A percentile compares a stretch with the other conserved stretches of the same genome.
Conservation (phyloP, 2,888 invertebrate genomes). For the Eupithecia centaureata region DNA sequence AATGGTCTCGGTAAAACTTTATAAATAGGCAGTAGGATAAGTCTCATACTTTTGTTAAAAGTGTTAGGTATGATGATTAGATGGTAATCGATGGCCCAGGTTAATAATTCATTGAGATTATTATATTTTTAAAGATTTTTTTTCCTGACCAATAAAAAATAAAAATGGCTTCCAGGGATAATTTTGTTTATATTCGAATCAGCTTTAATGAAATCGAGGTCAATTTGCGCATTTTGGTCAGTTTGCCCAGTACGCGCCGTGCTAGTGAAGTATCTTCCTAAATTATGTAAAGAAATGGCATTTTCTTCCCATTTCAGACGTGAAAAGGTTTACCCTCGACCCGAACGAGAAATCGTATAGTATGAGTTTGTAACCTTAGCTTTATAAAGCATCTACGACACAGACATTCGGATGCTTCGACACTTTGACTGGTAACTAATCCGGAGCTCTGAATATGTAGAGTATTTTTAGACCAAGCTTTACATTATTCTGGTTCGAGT, state of each 20-base stretch:
- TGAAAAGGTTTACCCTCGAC: slow-evolving; percentile 13
- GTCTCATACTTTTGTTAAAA: background rate
- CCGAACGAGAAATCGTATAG: background rate
- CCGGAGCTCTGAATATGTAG: slow-evolving; percentile 1
- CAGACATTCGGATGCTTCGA: slow-evolving; percentile 18
- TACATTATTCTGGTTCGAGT: no score
- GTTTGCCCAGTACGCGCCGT: slow-evolving; percentile 17
- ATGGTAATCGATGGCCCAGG: background rate
- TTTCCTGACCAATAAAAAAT: slow-evolving; percentile 1
- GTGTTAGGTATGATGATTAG: no score
- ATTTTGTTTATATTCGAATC: slow-evolving; percentile 1
- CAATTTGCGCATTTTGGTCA: background rate
- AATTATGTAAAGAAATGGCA: slow-evolving; percentile 21
- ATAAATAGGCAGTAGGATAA: background rate
- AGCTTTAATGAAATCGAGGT: slow-evolving; percentile 10
- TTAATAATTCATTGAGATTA: no score
- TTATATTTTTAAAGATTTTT: no score
- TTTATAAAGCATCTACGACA: slow-evolving; percentile 4
- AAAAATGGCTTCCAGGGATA: background rate
- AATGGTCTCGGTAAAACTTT: background rate
- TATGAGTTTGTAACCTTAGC: slow-evolving; percentile 11
- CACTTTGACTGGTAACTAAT: slow-evolving; percentile 20
- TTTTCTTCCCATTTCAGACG: slow-evolving; percentile 17
- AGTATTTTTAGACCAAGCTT: background rate
- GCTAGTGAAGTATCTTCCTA: slow-evolving; percentile 15